Evolutionary conservation across 1,140 invertebrate species (phyloP).

Genomic region (Euura saliciscinereae): DNA sequence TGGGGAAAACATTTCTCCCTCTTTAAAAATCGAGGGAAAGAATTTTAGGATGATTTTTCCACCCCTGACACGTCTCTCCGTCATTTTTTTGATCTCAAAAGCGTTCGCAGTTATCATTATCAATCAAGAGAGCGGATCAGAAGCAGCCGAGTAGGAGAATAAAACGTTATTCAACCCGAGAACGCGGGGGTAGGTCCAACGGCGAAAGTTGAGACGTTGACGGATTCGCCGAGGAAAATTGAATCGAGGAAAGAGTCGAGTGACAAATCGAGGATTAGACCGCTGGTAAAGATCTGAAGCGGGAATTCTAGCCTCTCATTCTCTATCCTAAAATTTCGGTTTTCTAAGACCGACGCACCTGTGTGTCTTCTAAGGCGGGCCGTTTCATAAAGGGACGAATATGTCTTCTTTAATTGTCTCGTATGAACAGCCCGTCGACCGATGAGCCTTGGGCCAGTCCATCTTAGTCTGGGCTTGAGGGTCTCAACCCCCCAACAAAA

Average conservation of each 20-base stretch:
- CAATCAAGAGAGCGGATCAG: background rate
- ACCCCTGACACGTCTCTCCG: background rate
- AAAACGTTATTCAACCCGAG: background rate
- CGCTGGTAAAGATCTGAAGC: background rate
- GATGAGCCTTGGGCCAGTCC: too few relatives aligned
- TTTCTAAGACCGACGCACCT: background rate
- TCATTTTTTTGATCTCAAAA: background rate
- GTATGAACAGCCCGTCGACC: background rate
- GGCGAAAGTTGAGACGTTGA: background rate
- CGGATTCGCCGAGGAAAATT: conserved; percentile 6
- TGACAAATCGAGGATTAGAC: conserved; percentile 5
- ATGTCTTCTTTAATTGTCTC: conserved; percentile 7
- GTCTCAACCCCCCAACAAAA: too few relatives aligned
- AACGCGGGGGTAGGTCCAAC: background rate
- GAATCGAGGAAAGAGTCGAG: background rate
- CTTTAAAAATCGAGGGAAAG: background rate
- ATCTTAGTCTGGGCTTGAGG: too few relatives aligned
- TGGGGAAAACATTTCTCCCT: background rate
- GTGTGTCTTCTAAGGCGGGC: background rate
- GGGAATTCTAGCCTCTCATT: background rate
- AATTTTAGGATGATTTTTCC: background rate
- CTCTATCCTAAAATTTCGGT: too few relatives aligned
- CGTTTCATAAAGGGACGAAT: background rate
- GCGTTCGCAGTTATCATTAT: background rate
- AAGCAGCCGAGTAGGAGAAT: background rate